These are phyloP conservation scores for Cephus pygmeus DNA, from an alignment of 2,888 invertebrate genomes.

Conservation along the genomic window DNA sequence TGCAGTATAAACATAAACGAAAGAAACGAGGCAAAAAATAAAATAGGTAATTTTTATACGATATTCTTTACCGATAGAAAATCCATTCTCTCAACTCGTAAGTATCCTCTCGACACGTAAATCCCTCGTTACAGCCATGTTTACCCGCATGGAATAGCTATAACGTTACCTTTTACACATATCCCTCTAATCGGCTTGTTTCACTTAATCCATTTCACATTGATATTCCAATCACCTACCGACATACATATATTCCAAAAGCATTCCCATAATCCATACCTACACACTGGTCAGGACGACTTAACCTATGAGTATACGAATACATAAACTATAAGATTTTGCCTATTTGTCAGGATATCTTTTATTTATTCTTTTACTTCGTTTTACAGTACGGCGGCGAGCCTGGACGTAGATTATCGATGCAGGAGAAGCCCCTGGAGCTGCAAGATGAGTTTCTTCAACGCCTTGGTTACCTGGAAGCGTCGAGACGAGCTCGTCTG, in stretches of 20 bases:
- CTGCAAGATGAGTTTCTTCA: constrained; percentile 74
- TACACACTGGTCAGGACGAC: neutral
- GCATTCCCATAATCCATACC: neutral
- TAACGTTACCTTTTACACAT: neutral
- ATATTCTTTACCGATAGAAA: neutral
- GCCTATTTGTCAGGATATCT: neutral
- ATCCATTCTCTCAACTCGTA: neutral
- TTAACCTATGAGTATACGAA: neutral
- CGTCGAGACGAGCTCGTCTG: constrained; percentile 71
- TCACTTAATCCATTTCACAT: neutral
- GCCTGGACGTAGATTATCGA: constrained; percentile 69
- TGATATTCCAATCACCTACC: neutral
- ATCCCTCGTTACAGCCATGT: neutral
- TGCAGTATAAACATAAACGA: neutral
- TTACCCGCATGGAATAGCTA: neutral
- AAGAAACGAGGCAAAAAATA: neutral
- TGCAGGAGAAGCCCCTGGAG: constrained; percentile 70
- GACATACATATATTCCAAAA: no score
- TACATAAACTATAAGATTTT: neutral
- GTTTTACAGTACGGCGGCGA: constrained; percentile 68
- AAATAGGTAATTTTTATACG: neutral
- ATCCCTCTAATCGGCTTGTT: neutral
- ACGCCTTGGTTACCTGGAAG: constrained; percentile 71
- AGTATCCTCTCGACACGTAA: neutral
- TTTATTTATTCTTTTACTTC: neutral